Percentiles rank a stretch among this genome's conserved stretches.
phyloP scores from a whole-genome alignment of 2,797 vertebrate genomes.

The Hipposideros larvatus region DNA sequence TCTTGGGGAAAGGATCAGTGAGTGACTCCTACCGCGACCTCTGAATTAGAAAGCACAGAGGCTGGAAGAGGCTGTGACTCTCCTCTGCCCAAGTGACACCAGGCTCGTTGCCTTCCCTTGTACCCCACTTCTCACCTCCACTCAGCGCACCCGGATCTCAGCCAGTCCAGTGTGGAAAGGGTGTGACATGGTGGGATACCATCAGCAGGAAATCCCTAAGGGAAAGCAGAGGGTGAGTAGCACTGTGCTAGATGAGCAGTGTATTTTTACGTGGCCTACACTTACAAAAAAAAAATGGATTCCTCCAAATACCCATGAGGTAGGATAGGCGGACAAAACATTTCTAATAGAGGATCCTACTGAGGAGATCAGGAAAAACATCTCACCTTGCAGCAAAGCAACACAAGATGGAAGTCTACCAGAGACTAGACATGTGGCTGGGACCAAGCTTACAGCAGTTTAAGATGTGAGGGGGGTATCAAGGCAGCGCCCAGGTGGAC shows the following conservation, averaged over 20 bases:
- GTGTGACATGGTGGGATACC: rapidly evolving
- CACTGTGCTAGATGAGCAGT: too few species aligned
- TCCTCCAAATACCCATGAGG: background rate
- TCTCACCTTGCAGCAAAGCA: background rate
- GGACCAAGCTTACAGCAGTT: background rate
- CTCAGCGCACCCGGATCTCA: background rate
- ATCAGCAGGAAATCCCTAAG: rapidly evolving
- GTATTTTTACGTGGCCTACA: background rate
- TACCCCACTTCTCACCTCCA: background rate
- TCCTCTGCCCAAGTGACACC: background rate
- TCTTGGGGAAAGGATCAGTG: background rate
- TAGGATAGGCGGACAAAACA: background rate
- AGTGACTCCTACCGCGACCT: background rate
- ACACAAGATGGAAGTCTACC: background rate
- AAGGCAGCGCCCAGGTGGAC: background rate
- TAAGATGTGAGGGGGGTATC: too few species aligned
- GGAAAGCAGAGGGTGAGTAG: background rate
- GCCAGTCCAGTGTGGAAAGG: background rate
- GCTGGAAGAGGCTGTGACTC: too few species aligned
- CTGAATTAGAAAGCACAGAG: background rate
- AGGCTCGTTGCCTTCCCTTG: background rate
- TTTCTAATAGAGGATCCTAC: background rate
- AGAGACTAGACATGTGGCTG: background rate
- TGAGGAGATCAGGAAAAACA: background rate
- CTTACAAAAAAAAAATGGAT: background rate